phyloP scores from a whole-genome alignment of 2,113 vertebrate species.

The Paraplagusia blochii region DNA sequence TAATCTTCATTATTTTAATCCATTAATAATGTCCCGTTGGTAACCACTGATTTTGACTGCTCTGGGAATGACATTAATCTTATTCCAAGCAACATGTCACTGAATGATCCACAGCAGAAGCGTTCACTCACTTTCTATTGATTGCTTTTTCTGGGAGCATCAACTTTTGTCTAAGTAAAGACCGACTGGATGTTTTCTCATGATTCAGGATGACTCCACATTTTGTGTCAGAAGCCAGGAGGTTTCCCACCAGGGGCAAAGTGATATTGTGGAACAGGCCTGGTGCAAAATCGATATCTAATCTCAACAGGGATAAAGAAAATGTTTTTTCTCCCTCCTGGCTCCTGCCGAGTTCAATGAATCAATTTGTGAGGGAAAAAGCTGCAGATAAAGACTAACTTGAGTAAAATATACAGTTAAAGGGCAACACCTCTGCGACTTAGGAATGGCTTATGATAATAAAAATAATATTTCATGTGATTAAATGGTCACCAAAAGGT shows the following conservation, averaged over 20 bases:
- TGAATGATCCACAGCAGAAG: no score
- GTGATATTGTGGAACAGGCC: slow-evolving; percentile 46
- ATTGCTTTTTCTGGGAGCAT: neutral
- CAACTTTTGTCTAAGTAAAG: slow-evolving; percentile 3
- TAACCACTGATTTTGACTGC: no score
- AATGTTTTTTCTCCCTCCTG: slow-evolving; percentile 37
- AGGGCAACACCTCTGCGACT: slow-evolving; percentile 29
- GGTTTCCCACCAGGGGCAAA: slow-evolving; percentile 42
- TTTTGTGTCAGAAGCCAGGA: slow-evolving; percentile 38
- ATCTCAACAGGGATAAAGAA: slow-evolving; percentile 68
- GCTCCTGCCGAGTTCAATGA: slow-evolving; percentile 49
- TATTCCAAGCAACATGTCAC: no score
- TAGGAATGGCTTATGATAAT: no score
- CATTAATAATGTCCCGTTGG: no score
- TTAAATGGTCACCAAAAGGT: no score
- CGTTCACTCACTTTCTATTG: no score
- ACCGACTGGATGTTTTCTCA: slow-evolving; percentile 26
- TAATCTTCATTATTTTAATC: no score
- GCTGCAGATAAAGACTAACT: slow-evolving; percentile 33
- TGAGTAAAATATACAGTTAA: slow-evolving; percentile 34
- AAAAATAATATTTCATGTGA: no score
- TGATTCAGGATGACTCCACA: slow-evolving; percentile 47
- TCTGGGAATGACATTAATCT: no score
- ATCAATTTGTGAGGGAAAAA: slow-evolving; percentile 48
- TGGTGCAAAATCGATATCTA: slow-evolving; percentile 68